Evolutionary conservation across 2,888 invertebrate species (phyloP).

Genomic region (Eulithis prunata): DNA sequence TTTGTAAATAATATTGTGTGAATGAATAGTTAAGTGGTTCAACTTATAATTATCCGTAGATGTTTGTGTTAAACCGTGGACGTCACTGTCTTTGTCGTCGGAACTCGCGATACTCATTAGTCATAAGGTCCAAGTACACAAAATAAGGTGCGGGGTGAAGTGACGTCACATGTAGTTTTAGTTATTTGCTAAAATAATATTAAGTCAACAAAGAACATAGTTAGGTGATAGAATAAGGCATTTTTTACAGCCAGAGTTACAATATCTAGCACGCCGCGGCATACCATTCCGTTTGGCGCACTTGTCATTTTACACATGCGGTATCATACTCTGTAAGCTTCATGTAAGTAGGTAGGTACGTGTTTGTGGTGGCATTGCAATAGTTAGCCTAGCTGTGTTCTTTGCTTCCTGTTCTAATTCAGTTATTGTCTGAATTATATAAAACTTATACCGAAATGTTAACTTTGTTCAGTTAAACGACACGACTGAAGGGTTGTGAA

Average conservation of each 20-base stretch:
- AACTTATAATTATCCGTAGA: slow-evolving; percentile 20
- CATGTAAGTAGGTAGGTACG: too few species aligned
- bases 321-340: too few species aligned
- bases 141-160: slow-evolving; percentile 18
- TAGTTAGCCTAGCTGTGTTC: slow-evolving; percentile 9
- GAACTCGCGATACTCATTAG: slow-evolving; percentile 37
- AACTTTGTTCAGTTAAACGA: slow-evolving; percentile 17
- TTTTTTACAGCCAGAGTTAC: too few species aligned
- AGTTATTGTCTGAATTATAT: not conserved
- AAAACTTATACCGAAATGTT: not conserved
- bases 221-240: not conserved
- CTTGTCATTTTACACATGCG: too few species aligned
- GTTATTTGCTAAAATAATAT: not conserved
- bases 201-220: slow-evolving; percentile 13
- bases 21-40: slow-evolving; percentile 16
- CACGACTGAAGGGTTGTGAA: slow-evolving; percentile 50
- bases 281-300: not conserved
- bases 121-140: slow-evolving; percentile 29
- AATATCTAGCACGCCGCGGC: too few species aligned
- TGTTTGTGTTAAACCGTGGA: slow-evolving; percentile 15
- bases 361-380: not conserved
- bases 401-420: slow-evolving; percentile 6
- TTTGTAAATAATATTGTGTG: slow-evolving; percentile 24
- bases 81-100: slow-evolving; percentile 7
- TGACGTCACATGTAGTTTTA: slow-evolving; percentile 5